These are phyloP conservation scores for Acrossocheilus wenchowensis DNA, from an alignment of 2,797 vertebrate genomes.

Conservation along the genomic window DNA sequence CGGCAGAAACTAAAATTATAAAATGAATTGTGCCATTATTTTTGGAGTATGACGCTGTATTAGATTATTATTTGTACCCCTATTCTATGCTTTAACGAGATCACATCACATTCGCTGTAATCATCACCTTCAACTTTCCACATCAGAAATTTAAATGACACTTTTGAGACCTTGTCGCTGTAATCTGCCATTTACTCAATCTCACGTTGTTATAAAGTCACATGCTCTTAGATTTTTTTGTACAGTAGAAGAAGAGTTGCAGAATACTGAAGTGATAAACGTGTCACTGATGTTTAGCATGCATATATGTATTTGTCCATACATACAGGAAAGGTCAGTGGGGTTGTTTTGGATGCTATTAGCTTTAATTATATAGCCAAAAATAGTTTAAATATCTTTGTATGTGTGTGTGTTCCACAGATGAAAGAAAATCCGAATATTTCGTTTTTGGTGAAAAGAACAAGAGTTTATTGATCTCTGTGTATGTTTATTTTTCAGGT, in stretches of 20 bases:
- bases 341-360: background rate
- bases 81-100: background rate
- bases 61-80: background rate
- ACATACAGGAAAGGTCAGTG: background rate
- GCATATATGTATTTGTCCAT: background rate
- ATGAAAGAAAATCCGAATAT: too few relatives aligned
- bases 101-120: background rate
- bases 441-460: too few relatives aligned
- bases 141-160: background rate
- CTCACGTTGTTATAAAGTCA: background rate
- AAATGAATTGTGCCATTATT: conserved; percentile 28
- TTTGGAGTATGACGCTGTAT: background rate
- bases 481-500: too few relatives aligned
- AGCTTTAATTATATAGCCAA: background rate
- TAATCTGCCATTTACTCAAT: background rate
- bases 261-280: too few relatives aligned
- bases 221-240: background rate
- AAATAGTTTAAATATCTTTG: background rate
- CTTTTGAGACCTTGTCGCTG: background rate
- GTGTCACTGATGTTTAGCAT: background rate
- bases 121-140: conserved; percentile 8
- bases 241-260: background rate
- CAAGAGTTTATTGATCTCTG: background rate
- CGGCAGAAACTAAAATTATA: background rate
- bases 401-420: background rate